Evolutionary conservation across 1,140 invertebrate species (phyloP).

Genomic region (Bombus difficillimus): DNA sequence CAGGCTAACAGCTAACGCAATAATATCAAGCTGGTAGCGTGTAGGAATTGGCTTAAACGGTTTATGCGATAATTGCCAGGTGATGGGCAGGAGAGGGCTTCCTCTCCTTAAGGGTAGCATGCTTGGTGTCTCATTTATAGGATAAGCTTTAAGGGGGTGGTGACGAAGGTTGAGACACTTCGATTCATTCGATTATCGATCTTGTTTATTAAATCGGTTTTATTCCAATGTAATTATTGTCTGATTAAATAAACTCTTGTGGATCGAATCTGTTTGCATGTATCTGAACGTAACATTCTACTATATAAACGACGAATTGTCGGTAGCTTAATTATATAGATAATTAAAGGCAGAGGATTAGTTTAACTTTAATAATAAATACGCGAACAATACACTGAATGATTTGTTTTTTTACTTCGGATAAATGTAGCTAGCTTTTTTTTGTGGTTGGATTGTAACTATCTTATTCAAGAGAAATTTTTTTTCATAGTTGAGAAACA

Average conservation of each 20-base stretch:
- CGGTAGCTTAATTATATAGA: not conserved
- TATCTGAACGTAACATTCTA: no score
- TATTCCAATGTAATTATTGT: not conserved
- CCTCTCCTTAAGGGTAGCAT: constrained; percentile 3
- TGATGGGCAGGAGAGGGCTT: constrained; percentile 65
- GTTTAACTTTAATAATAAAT: not conserved
- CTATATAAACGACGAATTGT: not conserved
- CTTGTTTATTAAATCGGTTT: not conserved
- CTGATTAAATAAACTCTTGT: no score
- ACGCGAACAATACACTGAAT: no score
- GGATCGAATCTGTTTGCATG: no score
- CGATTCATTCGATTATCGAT: not conserved
- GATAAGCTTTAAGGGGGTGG: not conserved
- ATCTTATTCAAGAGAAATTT: not conserved
- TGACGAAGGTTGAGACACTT: not conserved
- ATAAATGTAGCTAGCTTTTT: not conserved
- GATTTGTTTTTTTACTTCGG: no score
- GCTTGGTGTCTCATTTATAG: not conserved
- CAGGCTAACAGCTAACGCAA: constrained; percentile 71
- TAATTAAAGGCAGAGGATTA: not conserved
- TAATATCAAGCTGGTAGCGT: constrained; percentile 68
- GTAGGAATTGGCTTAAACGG: constrained; percentile 54
- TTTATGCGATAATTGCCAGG: constrained; percentile 72
- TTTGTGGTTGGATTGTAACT: not conserved
- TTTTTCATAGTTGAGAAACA: not conserved